A percentile compares a stretch with the other conserved stretches of the same genome.
Conservation (phyloP, 2,888 invertebrate species). For the Eudemis profundana region DNA sequence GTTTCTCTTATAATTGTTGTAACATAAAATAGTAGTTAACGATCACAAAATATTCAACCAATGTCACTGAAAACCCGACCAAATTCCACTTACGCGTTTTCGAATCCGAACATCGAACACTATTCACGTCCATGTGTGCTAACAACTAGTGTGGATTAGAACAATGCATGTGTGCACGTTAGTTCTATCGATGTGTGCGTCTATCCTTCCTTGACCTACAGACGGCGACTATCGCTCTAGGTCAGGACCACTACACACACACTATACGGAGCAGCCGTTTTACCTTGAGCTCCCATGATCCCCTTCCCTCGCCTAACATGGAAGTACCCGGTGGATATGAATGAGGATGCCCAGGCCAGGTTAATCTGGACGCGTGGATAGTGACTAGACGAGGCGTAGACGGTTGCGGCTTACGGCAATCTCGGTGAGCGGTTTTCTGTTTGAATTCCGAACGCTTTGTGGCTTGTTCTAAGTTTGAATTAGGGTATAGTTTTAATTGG, state of each 20-base stretch:
- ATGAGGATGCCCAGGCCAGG: conserved; percentile 59
- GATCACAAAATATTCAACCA: neutral
- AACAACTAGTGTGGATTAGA: conserved; percentile 37
- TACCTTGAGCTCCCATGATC: conserved; percentile 54
- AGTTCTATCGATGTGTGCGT: conserved; percentile 53
- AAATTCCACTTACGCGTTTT: conserved; percentile 26
- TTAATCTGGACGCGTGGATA: conserved; percentile 61
- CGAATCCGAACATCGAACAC: conserved; percentile 26
- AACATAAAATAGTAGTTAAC: neutral
- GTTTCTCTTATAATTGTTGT: too few species aligned
- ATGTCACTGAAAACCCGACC: conserved; percentile 2
- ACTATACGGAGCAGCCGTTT: conserved; percentile 68
- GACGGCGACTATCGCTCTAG: conserved; percentile 79
- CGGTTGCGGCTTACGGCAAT: conserved; percentile 59
- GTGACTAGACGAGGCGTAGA: conserved; percentile 79
- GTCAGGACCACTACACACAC: conserved; percentile 79
- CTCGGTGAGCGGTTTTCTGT: conserved; percentile 52
- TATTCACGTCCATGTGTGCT: conserved; percentile 63
- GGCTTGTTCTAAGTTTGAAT: conserved; percentile 44
- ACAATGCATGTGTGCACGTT: conserved; percentile 35
- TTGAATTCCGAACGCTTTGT: conserved; percentile 51
- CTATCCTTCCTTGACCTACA: conserved; percentile 85
- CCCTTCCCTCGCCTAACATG: conserved; percentile 41
- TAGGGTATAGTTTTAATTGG: conserved; percentile 61
- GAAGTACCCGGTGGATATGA: conserved; percentile 55